These are phyloP conservation scores for Boloria selene DNA, from an alignment of 2,888 invertebrate genomes.

Conservation along the genomic window DNA sequence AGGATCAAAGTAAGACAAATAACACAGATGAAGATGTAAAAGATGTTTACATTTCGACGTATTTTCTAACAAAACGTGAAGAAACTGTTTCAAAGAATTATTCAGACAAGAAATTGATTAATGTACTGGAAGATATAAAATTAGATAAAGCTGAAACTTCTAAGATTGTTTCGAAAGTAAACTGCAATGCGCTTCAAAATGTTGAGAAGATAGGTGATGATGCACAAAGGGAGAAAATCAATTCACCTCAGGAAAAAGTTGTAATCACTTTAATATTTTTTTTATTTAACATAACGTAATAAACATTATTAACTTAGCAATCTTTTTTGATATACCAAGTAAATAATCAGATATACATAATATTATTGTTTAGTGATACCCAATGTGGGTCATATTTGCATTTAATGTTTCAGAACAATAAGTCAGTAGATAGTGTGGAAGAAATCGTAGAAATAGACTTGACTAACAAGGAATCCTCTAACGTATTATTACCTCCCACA, in stretches of 20 bases:
- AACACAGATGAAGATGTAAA: slow-evolving; percentile 41
- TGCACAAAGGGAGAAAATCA: slow-evolving; percentile 10
- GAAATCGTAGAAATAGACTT: slow-evolving; percentile 56
- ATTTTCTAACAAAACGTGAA: slow-evolving; percentile 47
- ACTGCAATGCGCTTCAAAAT: slow-evolving; percentile 51
- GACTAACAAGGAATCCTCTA: slow-evolving; percentile 43
- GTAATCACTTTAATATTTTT: neutral
- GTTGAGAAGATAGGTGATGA: slow-evolving; percentile 50
- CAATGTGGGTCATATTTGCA: neutral
- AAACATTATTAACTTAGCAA: no score
- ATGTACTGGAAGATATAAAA: slow-evolving; percentile 65
- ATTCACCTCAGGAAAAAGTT: slow-evolving; percentile 24
- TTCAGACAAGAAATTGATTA: slow-evolving; percentile 65
- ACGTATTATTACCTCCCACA: slow-evolving; percentile 60
- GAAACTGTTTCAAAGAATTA: slow-evolving; percentile 45
- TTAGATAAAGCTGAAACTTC: slow-evolving; percentile 55
- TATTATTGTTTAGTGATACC: no score
- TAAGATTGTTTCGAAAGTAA: slow-evolving; percentile 57
- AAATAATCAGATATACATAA: no score
- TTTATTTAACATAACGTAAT: no score
- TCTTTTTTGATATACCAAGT: no score
- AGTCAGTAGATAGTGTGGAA: slow-evolving; percentile 28
- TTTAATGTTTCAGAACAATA: neutral
- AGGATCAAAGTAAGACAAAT: slow-evolving; percentile 22
- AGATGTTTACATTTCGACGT: slow-evolving; percentile 48